Evolutionary conservation across 2,888 invertebrate genomes (phyloP), one percentile per base, ranked within the genome.

Genomic region (Hofmannophila pseudospretella): DNA sequence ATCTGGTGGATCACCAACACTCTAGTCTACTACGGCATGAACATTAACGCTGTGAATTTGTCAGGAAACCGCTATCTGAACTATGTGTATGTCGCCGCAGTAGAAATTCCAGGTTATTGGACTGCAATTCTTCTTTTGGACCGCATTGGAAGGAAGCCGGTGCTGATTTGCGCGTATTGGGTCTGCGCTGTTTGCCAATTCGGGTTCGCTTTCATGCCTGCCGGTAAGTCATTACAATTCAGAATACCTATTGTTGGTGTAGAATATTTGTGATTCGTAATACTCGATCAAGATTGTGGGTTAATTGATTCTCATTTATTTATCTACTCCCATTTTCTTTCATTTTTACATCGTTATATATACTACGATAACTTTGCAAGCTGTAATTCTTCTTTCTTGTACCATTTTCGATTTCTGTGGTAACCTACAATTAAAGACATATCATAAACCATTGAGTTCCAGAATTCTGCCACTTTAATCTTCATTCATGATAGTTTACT

Each of bases 31-130:
- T 93, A 92, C 51, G 93, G 93, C 0, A 80, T 93, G 63, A 90
- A 90, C 1, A 79, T 93, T 28, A 92, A 91, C 58, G 89, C 93
- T 0, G 91, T 92, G 4, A 88, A 90, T 23, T 70, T 93, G 40
- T 89, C 89, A 1, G 92, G 92, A 0, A 90, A 93, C 58, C 77
- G 88, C 28, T 93, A 92, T 61, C 41, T 91, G 29, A 93, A 93
- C 69, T 93, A 92, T 58, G 89, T 91, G 41, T 76, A 90, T 10
- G 91, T 91, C 4, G 82, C 90, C 0, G 71, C 90, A 2, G 88
- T 92, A 2, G 94, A 94, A 71, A 90, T 94, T 41, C 94, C 94
- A 0, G 93, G 92, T 0, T 92, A 91, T 59, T 81, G 92, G 61
- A 64, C 90, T 9, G 91, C 92, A 0, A 90, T 90, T 38, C 63